Conservation (phyloP, 1,140 invertebrate genomes). For the Reticulitermes speratus region DNA sequence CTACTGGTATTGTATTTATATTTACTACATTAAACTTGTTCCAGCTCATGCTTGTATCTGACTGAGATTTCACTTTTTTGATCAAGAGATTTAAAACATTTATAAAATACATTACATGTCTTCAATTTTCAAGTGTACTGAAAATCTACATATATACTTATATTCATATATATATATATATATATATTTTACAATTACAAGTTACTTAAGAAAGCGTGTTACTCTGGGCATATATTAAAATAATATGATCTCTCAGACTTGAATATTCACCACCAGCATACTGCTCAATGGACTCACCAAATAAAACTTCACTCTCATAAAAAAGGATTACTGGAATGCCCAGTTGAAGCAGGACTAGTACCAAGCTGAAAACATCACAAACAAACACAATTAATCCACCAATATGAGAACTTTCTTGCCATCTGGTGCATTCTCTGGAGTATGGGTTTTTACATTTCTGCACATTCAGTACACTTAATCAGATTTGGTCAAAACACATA, state of each 20-base stretch:
- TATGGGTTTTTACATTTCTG: background rate
- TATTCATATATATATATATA: slow-evolving; percentile 25
- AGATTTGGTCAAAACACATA: background rate
- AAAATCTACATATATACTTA: background rate
- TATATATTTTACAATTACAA: slow-evolving; percentile 21
- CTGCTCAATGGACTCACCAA: background rate
- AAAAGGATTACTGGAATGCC: slow-evolving; percentile 25
- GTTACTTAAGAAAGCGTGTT: slow-evolving; percentile 16
- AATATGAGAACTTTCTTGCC: too few relatives aligned
- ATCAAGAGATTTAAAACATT: background rate
- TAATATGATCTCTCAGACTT: slow-evolving; percentile 5
- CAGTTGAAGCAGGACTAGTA: slow-evolving; percentile 26
- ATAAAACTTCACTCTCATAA: slow-evolving; percentile 23
- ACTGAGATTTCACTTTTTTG: background rate
- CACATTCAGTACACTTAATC: background rate
- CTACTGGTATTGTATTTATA: background rate
- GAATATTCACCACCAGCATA: slow-evolving; percentile 1
- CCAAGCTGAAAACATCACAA: slow-evolving; percentile 19
- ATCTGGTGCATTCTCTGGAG: background rate
- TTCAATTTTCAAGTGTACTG: background rate
- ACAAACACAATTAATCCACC: background rate
- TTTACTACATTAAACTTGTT: slow-evolving; percentile 2
- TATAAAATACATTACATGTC: slow-evolving; percentile 12
- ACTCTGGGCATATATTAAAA: slow-evolving; percentile 12
- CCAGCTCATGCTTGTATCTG: background rate